Conservation (phyloP, 2,113 vertebrate species). For the Cichladusa arquata region DNA sequence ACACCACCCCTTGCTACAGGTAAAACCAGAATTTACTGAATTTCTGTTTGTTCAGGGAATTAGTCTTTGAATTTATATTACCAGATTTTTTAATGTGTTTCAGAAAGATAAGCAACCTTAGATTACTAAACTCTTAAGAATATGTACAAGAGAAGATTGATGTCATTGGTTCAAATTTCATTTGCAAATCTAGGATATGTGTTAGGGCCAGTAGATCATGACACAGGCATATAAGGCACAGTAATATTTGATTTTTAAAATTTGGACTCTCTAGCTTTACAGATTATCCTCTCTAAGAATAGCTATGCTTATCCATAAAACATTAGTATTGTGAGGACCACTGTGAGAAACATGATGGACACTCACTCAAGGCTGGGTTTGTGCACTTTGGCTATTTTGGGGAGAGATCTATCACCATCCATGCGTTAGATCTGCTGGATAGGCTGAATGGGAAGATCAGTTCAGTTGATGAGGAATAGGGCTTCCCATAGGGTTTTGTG, state of each 20-base stretch:
- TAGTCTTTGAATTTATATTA: neutral
- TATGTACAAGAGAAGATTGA: neutral
- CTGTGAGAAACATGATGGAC: neutral
- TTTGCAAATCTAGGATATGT: neutral
- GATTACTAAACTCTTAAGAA: neutral
- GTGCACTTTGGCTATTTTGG: neutral
- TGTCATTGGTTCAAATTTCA: neutral
- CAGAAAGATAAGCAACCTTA: neutral
- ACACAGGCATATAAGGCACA: neutral
- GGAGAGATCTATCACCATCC: neutral
- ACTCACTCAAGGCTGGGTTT: neutral
- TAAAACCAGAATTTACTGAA: neutral
- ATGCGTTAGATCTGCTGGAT: neutral
- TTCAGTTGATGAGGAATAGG: accelerated
- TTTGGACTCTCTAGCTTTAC: neutral
- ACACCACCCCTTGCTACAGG: neutral
- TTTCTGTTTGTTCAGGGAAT: neutral
- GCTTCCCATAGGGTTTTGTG: neutral
- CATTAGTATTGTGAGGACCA: neutral
- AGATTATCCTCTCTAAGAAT: neutral
- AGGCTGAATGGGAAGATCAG: neutral
- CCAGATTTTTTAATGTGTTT: neutral
- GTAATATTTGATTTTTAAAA: neutral
- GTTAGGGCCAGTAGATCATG: neutral
- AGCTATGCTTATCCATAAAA: neutral